A percentile compares a stretch with the other conserved stretches of the same genome.
Evolutionary conservation across 2,113 vertebrate genomes (phyloP).

Genomic region (Stegostoma tigrinum): DNA sequence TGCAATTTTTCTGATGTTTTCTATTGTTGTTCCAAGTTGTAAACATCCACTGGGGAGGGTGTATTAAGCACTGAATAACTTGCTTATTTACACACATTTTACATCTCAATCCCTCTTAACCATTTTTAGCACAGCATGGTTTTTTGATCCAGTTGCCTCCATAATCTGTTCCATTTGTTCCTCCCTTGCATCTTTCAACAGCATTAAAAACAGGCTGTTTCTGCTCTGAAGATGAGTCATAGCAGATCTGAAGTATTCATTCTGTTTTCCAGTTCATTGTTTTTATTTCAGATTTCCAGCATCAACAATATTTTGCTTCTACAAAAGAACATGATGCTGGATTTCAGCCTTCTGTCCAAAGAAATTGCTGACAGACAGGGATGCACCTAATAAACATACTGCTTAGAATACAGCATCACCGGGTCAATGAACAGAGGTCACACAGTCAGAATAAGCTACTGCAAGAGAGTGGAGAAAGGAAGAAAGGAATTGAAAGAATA

Average conservation of each 20-base stretch:
- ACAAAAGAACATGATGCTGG: background rate
- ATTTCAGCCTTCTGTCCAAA: background rate
- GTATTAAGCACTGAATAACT: background rate
- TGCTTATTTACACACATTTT: too few species aligned
- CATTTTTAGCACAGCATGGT: too few species aligned
- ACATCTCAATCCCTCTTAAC: too few species aligned
- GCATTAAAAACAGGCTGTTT: too few species aligned
- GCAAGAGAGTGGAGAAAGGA: background rate
- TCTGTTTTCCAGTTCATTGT: too few species aligned
- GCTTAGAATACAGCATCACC: background rate
- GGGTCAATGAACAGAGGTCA: background rate
- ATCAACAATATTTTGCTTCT: too few species aligned
- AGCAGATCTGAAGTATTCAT: too few species aligned
- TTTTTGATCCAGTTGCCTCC: too few species aligned
- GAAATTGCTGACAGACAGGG: background rate
- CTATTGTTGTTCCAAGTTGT: background rate
- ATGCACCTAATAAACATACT: background rate
- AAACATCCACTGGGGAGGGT: background rate
- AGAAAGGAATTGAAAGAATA: background rate
- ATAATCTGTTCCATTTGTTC: too few species aligned
- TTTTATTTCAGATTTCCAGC: too few species aligned
- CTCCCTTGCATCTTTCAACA: too few species aligned
- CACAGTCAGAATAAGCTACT: background rate
- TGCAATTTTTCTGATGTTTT: background rate
- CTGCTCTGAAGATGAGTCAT: too few species aligned